Base-by-base conservation (phyloP, 2,888 invertebrate genomes). In the Cataglyphis albicans region DNA sequence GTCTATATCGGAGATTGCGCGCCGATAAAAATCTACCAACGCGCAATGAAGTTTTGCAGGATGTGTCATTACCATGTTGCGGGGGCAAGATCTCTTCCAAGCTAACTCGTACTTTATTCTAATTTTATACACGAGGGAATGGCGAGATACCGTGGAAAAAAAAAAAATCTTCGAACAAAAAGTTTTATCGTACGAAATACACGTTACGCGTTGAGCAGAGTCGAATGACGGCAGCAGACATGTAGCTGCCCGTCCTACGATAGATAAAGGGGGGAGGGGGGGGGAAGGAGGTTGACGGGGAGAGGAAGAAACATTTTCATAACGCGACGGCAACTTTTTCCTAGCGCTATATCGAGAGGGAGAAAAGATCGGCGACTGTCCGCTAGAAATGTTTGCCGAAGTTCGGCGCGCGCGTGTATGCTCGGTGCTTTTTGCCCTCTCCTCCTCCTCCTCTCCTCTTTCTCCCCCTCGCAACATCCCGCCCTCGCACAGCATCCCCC, bases 301-400 rank as follows among this genome's bases (percentile, higher is more conserved):
- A 12, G 2, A 25, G n/a, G 2, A n/a, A 12, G 10, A 15, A 35
- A 59, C 63, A 64, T 81, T 81, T 75, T 81, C 81, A 81, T 63
- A 75, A 81, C 72, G 72, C 59, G 72, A 70, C 48, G 68, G 61
- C 4, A 68, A 59, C 70, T 80, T 80, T 80, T 68, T 70, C 59
- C 59, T 3, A 35, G 25, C 59, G 59, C 35, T 80, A 52, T 52
- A 81, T 72, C 81, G 52, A 81, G 75, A 18, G 73, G 55, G 73
- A 44, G 73, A 59, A 81, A 64, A 75, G 75, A 64, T 63, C 61
- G 81, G 75, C 75, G 81, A 38, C 74, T 63, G 74, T 74, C 73
- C 81, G 61, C 73, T 81, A 81, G 81, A 52, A n/a, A 64, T 75
- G 81, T 81, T 81, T 81, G 81, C 75, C 61, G 21, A 81, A 81